A percentile compares a stretch with the other conserved stretches of the same genome.
phyloP scores from a whole-genome alignment of 2,888 invertebrate genomes.

The Lithophane ornitopus region DNA sequence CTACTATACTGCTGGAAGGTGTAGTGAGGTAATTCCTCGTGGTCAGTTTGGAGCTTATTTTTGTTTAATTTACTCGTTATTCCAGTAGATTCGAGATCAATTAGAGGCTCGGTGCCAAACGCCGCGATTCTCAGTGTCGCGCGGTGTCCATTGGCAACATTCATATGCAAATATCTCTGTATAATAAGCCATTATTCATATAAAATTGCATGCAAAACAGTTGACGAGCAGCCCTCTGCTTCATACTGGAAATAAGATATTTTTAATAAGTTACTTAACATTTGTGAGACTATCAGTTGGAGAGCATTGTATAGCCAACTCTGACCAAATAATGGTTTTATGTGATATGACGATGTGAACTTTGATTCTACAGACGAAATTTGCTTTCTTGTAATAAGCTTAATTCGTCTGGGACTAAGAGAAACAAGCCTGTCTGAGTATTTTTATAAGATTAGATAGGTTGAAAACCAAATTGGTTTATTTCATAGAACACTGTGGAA shows the following conservation, averaged over 20 bases:
- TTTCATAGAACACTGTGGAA: conserved; percentile 22
- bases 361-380: conserved; percentile 12
- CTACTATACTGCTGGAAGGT: conserved; percentile 12
- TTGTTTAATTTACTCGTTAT: conserved; percentile 6
- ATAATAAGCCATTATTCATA: neutral
- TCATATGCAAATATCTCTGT: conserved; percentile 18
- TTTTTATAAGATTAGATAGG: conserved; percentile 41
- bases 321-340: conserved; percentile 24
- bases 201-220: neutral
- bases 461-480: conserved; percentile 30
- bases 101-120: conserved; percentile 26
- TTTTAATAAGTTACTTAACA: neutral
- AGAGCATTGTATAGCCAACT: conserved; percentile 14
- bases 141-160: conserved; percentile 15
- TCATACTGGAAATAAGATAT: conserved; percentile 24
- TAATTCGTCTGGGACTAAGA: conserved; percentile 20
- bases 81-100: conserved; percentile 16
- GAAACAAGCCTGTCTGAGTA: conserved; percentile 27
- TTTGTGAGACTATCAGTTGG: conserved; percentile 10
- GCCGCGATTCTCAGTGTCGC: neutral
- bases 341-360: conserved; percentile 29
- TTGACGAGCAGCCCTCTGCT: neutral
- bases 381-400: conserved; percentile 8
- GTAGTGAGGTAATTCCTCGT: conserved; percentile 3
- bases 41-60: neutral